Percentiles rank a stretch among this genome's conserved stretches.
Conservation (phyloP, 2,888 invertebrate species). For the Synergus umbraculus region DNA sequence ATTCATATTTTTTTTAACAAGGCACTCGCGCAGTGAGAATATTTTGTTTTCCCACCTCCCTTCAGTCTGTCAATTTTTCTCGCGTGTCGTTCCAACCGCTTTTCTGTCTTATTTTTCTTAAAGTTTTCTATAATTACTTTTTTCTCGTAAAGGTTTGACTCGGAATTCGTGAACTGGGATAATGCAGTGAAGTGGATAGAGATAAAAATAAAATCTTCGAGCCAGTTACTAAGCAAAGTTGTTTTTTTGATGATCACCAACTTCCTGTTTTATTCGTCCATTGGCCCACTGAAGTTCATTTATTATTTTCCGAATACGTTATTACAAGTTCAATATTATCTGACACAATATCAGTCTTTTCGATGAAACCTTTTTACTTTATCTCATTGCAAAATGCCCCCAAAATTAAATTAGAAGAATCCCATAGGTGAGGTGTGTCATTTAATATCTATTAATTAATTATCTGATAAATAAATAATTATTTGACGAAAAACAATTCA, state of each 20-base stretch:
- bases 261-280: neutral
- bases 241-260: neutral
- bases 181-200: neutral
- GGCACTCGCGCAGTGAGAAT: neutral
- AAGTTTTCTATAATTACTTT: neutral
- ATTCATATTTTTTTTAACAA: conserved; percentile 9
- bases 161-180: neutral
- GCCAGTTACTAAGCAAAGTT: neutral
- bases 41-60: conserved; percentile 24
- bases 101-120: conserved; percentile 20
- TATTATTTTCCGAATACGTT: neutral
- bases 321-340: neutral
- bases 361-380: neutral
- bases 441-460: neutral
- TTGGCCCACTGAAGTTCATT: neutral
- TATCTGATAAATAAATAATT: neutral
- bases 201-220: neutral
- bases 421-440: neutral
- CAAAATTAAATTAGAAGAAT: neutral
- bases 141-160: neutral
- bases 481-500: neutral
- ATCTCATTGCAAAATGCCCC: neutral
- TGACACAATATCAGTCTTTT: neutral
- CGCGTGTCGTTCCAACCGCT: neutral
- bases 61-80: conserved; percentile 28